Evolutionary conservation across 2,888 invertebrate species (phyloP), one percentile per base, ranked within the genome.

Genomic region (Drosophila ustulata): DNA sequence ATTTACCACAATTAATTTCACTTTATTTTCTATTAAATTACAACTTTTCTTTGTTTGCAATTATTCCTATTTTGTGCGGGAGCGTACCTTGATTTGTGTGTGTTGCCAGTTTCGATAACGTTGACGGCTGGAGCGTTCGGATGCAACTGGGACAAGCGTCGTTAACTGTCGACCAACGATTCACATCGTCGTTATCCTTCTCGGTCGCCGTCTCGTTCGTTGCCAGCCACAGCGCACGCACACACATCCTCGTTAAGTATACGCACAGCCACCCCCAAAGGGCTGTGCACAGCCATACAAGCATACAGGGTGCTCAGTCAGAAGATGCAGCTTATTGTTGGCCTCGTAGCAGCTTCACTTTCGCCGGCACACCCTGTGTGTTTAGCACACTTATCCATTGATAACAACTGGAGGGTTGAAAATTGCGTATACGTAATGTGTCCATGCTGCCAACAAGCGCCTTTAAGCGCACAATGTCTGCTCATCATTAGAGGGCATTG

Each of bases 91-190:
- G 87, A 81, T 87, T 85, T 70, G 67, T 66, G 78, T 34, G 34
- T 70, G 61, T 75, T 69, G 75, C 77, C 77, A 71, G 82, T 74
- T 76, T 71, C 66, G 80, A 81, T 89, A 89, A 84, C 80, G 89
- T 82, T 85, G 75, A 89, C 91, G 65, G 90, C 74, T 80, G 73
- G 77, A 90, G 82, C 78, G 88, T 86, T 91, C 91, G 87, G 90
- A 91, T 91, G 91, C 89, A 91, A 91, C 91, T 91, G 75, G 90
- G 78, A 75, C 82, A 71, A 73, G 77, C 81, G 86, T 85, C 86
- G 90, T 89, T 84, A 84, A 89, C 82, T 80, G 86, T 69, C 86
- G 83, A 66, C 70, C 81, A 18, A 18, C 18, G 68, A 46, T 84
- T 71, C 77, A 78, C 74, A 71, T 63, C 76, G 77, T 71, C 64